Base-by-base conservation (phyloP, 2,888 invertebrate species). In the Cheilosia urbana region DNA sequence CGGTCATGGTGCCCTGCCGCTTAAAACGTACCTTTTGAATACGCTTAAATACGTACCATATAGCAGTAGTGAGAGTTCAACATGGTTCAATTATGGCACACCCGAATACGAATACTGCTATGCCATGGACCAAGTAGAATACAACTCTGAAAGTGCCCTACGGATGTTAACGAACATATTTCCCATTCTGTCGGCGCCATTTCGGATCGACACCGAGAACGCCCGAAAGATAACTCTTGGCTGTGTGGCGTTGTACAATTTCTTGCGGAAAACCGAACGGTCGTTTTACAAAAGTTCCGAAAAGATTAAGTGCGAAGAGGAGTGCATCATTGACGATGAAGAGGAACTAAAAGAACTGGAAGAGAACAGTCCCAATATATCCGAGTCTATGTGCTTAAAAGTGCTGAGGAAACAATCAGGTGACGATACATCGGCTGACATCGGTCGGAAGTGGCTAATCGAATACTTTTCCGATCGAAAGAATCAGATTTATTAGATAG, bases 181-280 rank as follows among this genome's bases (percentile, higher is more conserved):
- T 68, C 91, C 91, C 4, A 91, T 91, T 62, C 87, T 91, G 68
- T 90, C 90, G 34, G 90, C 90, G 57, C 91, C 91, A 17, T 87
- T 91, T 76, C 89, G 91, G 62, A 88, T 91, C 45, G 91, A 91
- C 77, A 89, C 90, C 73, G 90, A 90, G 51, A 91, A 91, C 85
- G 91, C 90, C 37, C 89, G 89, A 53, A 91, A 91, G 80, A 91
- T 91, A 15, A 91, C 90, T 1, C 83, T 91, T 3, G 91, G 91
- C 79, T 91, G 91, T 87, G 90, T 91, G 76, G 91, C 91, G n/a
- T 84, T 91, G 7, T 91, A 91, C 66, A 91, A 91, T 88, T 91
- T 91, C 83, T 88, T 91, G 88, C 91, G 91, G 15, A 91, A 91
- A 85, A 90, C 90, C 19, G 90, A 91, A 73, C 88, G 88, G 49